Evolutionary conservation across 2,113 vertebrate genomes (phyloP), one percentile per base, ranked within the genome.

Genomic region (Lanius ludovicianus): DNA sequence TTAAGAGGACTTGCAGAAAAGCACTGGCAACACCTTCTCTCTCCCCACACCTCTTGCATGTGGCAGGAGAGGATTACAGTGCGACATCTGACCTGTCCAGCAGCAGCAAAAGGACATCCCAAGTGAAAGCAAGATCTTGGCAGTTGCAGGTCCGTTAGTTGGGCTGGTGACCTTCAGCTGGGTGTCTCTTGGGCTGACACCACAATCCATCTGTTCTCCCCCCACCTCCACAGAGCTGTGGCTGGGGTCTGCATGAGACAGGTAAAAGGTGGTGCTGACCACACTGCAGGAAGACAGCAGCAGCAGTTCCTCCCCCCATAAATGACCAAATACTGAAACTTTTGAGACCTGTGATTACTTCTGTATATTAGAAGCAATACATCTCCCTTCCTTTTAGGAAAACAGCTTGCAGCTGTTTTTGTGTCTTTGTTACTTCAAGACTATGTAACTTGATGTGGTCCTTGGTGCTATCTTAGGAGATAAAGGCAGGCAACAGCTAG

Each of bases 1-100:
- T 87, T 95, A 75, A 84, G 93, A 84, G 69, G 76, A 59, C 44
- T 63, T n/a, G 73, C 47, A 95, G 89, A 87, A 90, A 93, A 90
- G 56, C 2, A 5, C 24, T 86, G 76, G 68, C 64, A 89, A 73
- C 8, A 11, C 59, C 64, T 63, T 69, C 33, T 50, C 30, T 75
- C 52, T 89, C 30, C 49, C 49, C 56, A 75, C 44, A 84, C 33
- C 52, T 94, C 93, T 52, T 5, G 1, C 84, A 68, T 6, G 47
- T 33, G 73, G 60, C 60, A 55, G 56, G 60, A 78, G 62, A 84
- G 74, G 78, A 83, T 94, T 85, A 90, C 6, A 89, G 52, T 18
- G 55, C 1, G 14, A 30, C 44, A 91, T 41, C 77, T 63, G 91
- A 95, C 91, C 89, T 92, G 87, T 56, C 53, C 65, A 62, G 49